Base-by-base conservation (phyloP, 1,140 invertebrate species). In the Drosophila ercepeae region DNA sequence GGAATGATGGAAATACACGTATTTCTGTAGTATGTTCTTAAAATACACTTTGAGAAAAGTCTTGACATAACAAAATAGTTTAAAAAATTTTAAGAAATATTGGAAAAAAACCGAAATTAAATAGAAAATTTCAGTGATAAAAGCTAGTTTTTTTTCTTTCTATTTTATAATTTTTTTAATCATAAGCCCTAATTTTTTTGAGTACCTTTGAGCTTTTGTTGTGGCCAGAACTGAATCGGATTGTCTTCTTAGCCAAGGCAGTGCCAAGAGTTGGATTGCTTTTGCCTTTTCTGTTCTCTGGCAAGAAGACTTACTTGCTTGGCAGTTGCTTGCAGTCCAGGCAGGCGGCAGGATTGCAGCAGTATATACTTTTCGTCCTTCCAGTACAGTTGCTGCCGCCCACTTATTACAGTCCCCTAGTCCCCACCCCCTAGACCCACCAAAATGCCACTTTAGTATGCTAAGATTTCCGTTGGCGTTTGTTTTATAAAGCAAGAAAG, bases 391-490 rank as follows among this genome's bases (percentile, higher is more conserved):
- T 8, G 27, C 0, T 9, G 34, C 13, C 34, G 7, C 34, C 34
- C 13, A 5, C 34, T 36, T 36, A 36, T 36, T 36, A 39, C 36
- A 8, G 29, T 11, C 6, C 29, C 34, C n/a, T 9, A 16, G n/a
- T n/a, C 8, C 39, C 39, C 39, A 4, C 39, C 14, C 11, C 39
- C 32, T 32, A 13, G 21, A 23, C 45, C 16, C 25, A 48, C 61
- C 53, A 61, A 52, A 39, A 16, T 16, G 68, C 77, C 77, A 81
- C 73, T 81, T 65, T 81, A 82, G 73, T 72, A 82, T 82, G 73
- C 69, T 82, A 81, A 77, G 78, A 82, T 83, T 86, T 84, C 75
- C 81, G 58, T 64, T 75, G 71, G 50, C 63, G 64, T 55, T 49
- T 65, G 65, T 61, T 79, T 60, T 78, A 79, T 78, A 60, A n/a